Evolutionary conservation across 2,888 invertebrate species (phyloP), one percentile per base, ranked within the genome.

Genomic region (Tipula lateralis): DNA sequence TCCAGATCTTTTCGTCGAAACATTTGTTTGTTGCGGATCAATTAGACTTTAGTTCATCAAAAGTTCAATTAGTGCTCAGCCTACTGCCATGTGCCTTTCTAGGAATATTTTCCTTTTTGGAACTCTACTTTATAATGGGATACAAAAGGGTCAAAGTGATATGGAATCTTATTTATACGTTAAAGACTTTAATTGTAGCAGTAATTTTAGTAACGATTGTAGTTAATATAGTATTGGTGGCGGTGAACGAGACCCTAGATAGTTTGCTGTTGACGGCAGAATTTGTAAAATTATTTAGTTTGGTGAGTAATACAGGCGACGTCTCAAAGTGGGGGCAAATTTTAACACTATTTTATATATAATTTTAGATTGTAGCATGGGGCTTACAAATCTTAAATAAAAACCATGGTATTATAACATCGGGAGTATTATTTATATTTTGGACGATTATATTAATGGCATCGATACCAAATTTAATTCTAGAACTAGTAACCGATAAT

Each of bases 371-470:
- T 24, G 5, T 66, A 66, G 66, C 66, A 24, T 66, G 66, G 66
- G 19, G 66, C 66, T 24, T 66, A 66, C 66, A 66, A 66, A 66
- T 66, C 24, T 66, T 66, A 66, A 66, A 83, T 29, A 83, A 83
- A 83, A 83, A 34, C 9, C 32, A 83, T 12, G 83, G 83, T 16
- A 83, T 83, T 83, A 19, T 83, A 34, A 83, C 83, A 83, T 83
- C 83, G 30, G 83, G 83, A 30, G 32, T 32, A 34, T 83, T 83
- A 83, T 83, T 83, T 34, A 34, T 34, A 83, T 83, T 83, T 83
- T 83, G 83, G 83, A 12, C 12, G 16, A 83, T 83, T 32, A 34
- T 34, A 34, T 83, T 83, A 34, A 19, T 83, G 19, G 16, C n/a
- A 2, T 83, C 32, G 34, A n/a, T 83, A 32, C 83, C 83, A 83